Percentiles rank a stretch among this genome's conserved stretches.
phyloP scores from a whole-genome alignment of 1,140 invertebrate species.

The Scaptomyza graminum region DNA sequence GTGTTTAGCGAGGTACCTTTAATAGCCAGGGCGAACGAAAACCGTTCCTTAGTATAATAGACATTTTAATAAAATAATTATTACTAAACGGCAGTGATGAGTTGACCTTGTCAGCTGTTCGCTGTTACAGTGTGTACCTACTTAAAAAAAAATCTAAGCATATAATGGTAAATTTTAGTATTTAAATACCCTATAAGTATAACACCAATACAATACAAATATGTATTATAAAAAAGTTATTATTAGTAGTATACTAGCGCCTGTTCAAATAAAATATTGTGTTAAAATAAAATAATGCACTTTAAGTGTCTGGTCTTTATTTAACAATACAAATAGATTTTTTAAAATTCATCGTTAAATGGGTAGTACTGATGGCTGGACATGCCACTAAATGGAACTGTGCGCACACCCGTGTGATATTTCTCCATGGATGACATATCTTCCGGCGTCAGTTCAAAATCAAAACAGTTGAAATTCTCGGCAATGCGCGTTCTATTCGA shows the following conservation, averaged over 20 bases:
- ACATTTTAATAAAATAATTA: conserved; percentile 42
- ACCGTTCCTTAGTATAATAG: conserved; percentile 53
- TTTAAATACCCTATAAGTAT: conserved; percentile 25
- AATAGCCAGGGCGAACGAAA: conserved; percentile 39
- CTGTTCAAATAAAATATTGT: conserved; percentile 6
- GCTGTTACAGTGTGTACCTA: conserved; percentile 19
- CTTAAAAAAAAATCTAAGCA: too few relatives aligned
- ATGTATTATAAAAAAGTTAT: neutral
- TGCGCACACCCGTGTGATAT: conserved; percentile 86
- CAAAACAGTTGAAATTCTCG: conserved; percentile 90
- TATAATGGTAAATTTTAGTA: conserved; percentile 14
- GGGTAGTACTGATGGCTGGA: conserved; percentile 86
- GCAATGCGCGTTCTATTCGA: conserved; percentile 87
- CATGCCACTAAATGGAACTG: conserved; percentile 84
- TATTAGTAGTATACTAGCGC: neutral
- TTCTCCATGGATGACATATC: conserved; percentile 87
- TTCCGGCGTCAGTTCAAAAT: conserved; percentile 87
- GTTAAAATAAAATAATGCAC: neutral
- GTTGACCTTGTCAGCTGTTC: conserved; percentile 29
- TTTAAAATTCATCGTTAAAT: conserved; percentile 84
- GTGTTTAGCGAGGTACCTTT: conserved; percentile 36
- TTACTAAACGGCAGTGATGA: neutral
- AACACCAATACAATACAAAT: neutral
- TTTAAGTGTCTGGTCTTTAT: conserved; percentile 17
- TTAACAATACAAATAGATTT: conserved; percentile 12